These are phyloP conservation scores for Synanthedon myopaeformis DNA, from an alignment of 2,888 invertebrate species.

Conservation along the genomic window DNA sequence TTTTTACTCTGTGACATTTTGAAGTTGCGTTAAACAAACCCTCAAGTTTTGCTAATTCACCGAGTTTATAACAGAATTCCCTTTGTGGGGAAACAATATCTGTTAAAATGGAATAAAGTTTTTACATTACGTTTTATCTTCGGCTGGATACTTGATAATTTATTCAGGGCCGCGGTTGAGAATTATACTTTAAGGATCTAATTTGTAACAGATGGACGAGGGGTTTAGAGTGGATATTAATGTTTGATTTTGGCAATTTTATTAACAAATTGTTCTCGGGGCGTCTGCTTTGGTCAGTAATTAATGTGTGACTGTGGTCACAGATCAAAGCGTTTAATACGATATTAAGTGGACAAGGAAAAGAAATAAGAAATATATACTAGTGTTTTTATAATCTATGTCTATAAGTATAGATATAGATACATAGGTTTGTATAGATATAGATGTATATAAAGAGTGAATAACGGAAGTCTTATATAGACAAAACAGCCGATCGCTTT, in stretches of 20 bases:
- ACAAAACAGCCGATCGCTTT: too few species aligned
- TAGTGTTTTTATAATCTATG: too few species aligned
- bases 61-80: conserved; percentile 16
- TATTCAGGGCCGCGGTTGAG: conserved; percentile 21
- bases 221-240: conserved; percentile 7
- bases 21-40: conserved; percentile 5
- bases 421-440: too few species aligned
- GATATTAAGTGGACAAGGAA: too few species aligned
- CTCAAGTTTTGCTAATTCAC: conserved; percentile 20
- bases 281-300: neutral
- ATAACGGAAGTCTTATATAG: too few species aligned
- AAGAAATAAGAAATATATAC: too few species aligned
- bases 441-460: too few species aligned
- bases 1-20: neutral
- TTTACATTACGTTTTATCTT: conserved; percentile 25
- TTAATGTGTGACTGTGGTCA: neutral
- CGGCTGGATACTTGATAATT: conserved; percentile 23
- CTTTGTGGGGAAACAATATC: conserved; percentile 24
- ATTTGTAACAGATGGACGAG: neutral
- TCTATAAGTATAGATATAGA: too few species aligned
- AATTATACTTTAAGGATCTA: neutral
- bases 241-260: conserved; percentile 3
- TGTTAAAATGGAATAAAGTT: conserved; percentile 27
- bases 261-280: neutral
- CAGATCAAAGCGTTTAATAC: too few species aligned